A percentile compares a stretch with the other conserved stretches of the same genome.
phyloP scores from a whole-genome alignment of 1,140 invertebrate genomes.

The Ylistrum balloti region DNA sequence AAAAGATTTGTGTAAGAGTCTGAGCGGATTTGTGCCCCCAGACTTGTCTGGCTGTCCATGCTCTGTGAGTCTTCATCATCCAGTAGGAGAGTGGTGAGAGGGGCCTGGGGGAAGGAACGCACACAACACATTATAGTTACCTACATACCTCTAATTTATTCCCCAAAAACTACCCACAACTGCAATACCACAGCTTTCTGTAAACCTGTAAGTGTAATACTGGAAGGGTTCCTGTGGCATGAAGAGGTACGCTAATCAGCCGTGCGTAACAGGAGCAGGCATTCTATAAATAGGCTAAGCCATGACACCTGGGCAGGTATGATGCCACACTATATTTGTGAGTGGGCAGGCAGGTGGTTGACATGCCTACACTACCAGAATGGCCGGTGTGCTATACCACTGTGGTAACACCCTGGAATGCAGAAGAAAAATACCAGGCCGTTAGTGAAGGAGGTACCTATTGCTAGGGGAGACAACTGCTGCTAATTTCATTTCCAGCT shows the following conservation, averaged over 20 bases:
- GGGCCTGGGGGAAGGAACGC: constrained; percentile 57
- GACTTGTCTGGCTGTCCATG: constrained; percentile 89
- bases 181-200: background rate
- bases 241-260: constrained; percentile 29
- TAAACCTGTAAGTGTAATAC: constrained; percentile 39
- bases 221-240: background rate
- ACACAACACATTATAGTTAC: background rate
- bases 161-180: background rate
- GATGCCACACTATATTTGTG: background rate
- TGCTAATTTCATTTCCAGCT: background rate
- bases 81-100: constrained; percentile 60
- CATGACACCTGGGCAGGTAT: background rate
- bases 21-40: constrained; percentile 90
- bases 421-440: constrained; percentile 57
- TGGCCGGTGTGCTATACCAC: constrained; percentile 51
- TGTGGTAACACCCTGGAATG: constrained; percentile 62
- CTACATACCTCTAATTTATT: background rate
- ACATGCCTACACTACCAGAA: constrained; percentile 25
- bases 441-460: constrained; percentile 8
- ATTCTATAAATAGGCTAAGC: constrained; percentile 15
- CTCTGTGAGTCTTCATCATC: constrained; percentile 72
- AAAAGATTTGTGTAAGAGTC: constrained; percentile 97
- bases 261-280: background rate
- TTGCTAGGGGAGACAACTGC: background rate
- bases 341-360: constrained; percentile 39